Percentiles rank a stretch among this genome's conserved stretches.
phyloP scores from a whole-genome alignment of 2,113 vertebrate species.

The Nipponia nippon region DNA sequence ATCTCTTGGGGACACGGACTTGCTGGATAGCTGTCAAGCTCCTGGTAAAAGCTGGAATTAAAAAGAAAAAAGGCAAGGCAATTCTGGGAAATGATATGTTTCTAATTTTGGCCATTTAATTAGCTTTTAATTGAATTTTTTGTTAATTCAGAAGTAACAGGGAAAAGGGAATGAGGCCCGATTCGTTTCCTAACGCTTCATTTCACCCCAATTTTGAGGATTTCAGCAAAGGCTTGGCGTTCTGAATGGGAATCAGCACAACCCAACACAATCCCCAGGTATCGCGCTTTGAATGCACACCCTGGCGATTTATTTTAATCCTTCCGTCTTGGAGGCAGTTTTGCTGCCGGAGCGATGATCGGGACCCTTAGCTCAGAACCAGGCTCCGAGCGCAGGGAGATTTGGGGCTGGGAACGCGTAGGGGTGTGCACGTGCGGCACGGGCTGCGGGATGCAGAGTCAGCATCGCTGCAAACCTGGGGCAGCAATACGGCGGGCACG shows the following conservation, averaged over 20 bases:
- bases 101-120: background rate
- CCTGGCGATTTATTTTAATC: too few species aligned
- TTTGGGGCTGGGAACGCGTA: background rate
- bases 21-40: background rate
- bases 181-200: background rate
- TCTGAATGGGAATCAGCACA: background rate
- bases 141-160: background rate
- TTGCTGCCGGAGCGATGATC: rapidly evolving
- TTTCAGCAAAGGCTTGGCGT: background rate
- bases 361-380: background rate
- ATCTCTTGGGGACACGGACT: background rate
- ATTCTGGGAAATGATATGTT: background rate
- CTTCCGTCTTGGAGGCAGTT: background rate
- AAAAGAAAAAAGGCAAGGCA: background rate
- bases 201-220: background rate
- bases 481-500: background rate
- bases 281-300: rapidly evolving
- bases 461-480: background rate
- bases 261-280: background rate
- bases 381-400: background rate
- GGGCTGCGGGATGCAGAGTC: background rate
- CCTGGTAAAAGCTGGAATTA: background rate
- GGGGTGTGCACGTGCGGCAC: rapidly evolving
- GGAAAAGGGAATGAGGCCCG: background rate
- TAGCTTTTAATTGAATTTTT: background rate